phyloP scores from a whole-genome alignment of 2,113 vertebrate genomes.

The Numida meleagris region DNA sequence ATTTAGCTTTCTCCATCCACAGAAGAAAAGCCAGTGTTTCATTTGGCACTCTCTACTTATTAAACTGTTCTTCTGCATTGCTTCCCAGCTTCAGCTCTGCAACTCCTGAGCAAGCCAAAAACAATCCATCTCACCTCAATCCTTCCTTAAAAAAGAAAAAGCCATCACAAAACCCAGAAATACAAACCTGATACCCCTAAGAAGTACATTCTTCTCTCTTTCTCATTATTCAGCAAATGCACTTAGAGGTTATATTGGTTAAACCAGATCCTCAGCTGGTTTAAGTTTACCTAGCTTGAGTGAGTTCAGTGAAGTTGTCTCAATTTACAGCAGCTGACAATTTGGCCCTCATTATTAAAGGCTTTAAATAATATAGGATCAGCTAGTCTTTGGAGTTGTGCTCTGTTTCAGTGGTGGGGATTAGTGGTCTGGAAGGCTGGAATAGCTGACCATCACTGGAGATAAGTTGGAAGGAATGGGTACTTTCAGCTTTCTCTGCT shows the following conservation, averaged over 20 bases:
- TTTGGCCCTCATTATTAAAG: not conserved
- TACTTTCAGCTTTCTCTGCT: not conserved
- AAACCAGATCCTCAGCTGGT: slow-evolving; percentile 39
- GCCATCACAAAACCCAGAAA: not conserved
- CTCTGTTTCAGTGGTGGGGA: not conserved
- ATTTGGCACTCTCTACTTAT: slow-evolving; percentile 49
- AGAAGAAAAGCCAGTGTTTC: slow-evolving; percentile 21
- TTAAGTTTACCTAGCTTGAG: slow-evolving; percentile 19
- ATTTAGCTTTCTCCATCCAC: slow-evolving; percentile 39
- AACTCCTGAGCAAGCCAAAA: slow-evolving; percentile 22
- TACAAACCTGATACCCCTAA: not conserved
- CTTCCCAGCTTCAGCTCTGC: slow-evolving; percentile 34
- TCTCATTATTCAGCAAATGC: slow-evolving; percentile 13
- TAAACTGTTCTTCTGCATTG: slow-evolving; percentile 49
- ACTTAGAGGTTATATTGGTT: slow-evolving; percentile 6
- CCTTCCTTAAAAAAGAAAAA: not conserved
- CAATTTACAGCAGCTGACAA: slow-evolving; percentile 14
- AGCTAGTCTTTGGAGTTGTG: not conserved
- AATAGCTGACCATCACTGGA: not conserved
- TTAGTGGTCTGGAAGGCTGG: not conserved
- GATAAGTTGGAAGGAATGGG: not conserved
- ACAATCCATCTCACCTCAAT: not conserved
- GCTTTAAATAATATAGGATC: not conserved
- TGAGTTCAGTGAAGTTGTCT: slow-evolving; percentile 21
- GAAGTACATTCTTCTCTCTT: not conserved